phyloP scores from a whole-genome alignment of 2,888 invertebrate genomes.

The Tiphia femorata region DNA sequence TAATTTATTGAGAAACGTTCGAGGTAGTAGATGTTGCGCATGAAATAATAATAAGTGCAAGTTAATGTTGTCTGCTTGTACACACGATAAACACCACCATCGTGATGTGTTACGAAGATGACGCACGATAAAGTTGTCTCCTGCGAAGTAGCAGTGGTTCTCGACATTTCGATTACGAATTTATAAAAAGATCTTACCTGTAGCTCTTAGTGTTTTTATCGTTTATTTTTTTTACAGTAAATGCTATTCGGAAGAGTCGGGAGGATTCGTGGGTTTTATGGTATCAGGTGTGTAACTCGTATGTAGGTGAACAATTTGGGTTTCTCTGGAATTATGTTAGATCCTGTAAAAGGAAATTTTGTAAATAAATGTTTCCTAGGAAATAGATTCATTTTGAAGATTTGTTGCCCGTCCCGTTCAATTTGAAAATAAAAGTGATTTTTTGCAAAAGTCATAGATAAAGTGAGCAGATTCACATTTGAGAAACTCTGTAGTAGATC shows the following conservation, averaged over 20 bases:
- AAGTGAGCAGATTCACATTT: background rate
- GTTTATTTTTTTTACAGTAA: too few relatives aligned
- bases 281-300: too few relatives aligned
- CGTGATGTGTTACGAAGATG: background rate
- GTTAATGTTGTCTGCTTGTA: background rate
- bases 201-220: too few relatives aligned
- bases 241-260: too few relatives aligned
- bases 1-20: constrained; percentile 1
- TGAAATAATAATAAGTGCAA: background rate
- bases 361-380: too few relatives aligned
- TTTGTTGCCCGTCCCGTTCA: background rate
- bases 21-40: background rate
- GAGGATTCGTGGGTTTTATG: too few relatives aligned
- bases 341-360: too few relatives aligned
- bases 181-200: background rate
- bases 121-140: background rate
- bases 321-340: too few relatives aligned
- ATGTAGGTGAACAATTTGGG: too few relatives aligned
- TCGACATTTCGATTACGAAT: background rate
- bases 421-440: background rate
- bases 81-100: too few relatives aligned
- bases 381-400: too few relatives aligned
- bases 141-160: background rate
- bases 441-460: too few relatives aligned
- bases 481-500: constrained; percentile 2